Evolutionary conservation across 1,140 invertebrate genomes (phyloP).

Genomic region (Drosophila simulans): DNA sequence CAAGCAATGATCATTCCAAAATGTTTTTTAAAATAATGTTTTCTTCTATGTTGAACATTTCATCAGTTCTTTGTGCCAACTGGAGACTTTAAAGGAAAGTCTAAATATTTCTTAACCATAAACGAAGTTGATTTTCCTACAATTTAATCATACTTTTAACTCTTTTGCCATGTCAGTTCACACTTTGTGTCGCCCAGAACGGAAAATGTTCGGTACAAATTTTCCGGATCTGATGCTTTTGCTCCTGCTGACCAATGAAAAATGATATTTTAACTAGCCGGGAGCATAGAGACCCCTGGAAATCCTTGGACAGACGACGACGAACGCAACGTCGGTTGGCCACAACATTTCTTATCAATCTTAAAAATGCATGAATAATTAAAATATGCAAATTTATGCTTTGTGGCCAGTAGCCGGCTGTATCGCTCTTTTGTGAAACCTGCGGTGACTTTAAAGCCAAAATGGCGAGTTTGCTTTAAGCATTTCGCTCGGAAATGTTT

Average conservation of each 20-base stretch:
- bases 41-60: background rate
- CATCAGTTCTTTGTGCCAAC: background rate
- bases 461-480: conserved; percentile 40
- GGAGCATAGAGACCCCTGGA: conserved; percentile 17
- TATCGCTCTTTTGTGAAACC: conserved; percentile 11
- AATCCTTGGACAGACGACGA: conserved; percentile 17
- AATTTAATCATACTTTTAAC: conserved; percentile 21
- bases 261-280: conserved; percentile 21
- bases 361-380: conserved; percentile 83
- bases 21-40: background rate
- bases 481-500: conserved; percentile 55
- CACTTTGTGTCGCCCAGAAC: conserved; percentile 7
- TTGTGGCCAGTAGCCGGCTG: conserved; percentile 56
- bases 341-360: conserved; percentile 74
- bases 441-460: conserved; percentile 47
- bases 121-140: conserved; percentile 5
- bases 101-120: conserved; percentile 5
- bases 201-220: conserved; percentile 2
- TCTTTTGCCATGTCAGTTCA: conserved; percentile 23
- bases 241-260: conserved; percentile 39
- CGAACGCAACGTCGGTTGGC: conserved; percentile 8
- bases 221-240: conserved; percentile 11
- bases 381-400: conserved; percentile 78
- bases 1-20: background rate
- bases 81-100: background rate